Evolutionary conservation across 1,140 invertebrate species (phyloP), one percentile per base, ranked within the genome.

Genomic region (Anastatus disparis): DNA sequence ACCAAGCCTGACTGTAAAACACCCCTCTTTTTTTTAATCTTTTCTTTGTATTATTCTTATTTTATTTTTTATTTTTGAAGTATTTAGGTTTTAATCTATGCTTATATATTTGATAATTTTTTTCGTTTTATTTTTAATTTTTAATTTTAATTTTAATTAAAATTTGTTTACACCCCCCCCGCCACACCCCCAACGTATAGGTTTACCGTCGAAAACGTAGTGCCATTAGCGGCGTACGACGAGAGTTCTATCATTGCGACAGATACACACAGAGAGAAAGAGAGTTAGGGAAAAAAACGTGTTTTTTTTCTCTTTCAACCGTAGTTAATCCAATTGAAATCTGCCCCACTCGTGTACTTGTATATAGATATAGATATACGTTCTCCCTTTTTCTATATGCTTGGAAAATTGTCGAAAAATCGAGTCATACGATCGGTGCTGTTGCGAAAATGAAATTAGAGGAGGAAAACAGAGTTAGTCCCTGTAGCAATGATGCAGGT

Each of bases 371-470:
- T 35, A 35, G 31, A 35, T 35, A 35, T 35, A 35, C 15, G n/a
- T n/a, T n/a, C n/a, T n/a, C n/a, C n/a, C n/a, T n/a, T n/a, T n/a
- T n/a, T n/a, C n/a, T n/a, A n/a, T n/a, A n/a, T n/a, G n/a, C n/a
- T 29, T 4, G 29, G 20, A 50, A 59, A 59, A 81, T 82, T 83
- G 81, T 81, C 78, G 75, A 84, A 83, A 84, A 84, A 84, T 82
- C 79, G 78, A 82, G 80, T 83, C 78, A 80, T 76, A 78, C 79
- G 79, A 81, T 82, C 74, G 65, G 73, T 62, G 64, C 75, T 76
- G 74, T n/a, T 73, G 80, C 76, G 78, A 84, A 83, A 84, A 84
- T 84, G 77, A 74, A 83, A 84, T 85, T 81, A 78, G 67, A 75
- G 70, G 72, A 76, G 78, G 63, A 81, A n/a, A 84, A 84, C 77